phyloP scores from a whole-genome alignment of 2,113 vertebrate species.

The Melanerpes aurifrons region DNA sequence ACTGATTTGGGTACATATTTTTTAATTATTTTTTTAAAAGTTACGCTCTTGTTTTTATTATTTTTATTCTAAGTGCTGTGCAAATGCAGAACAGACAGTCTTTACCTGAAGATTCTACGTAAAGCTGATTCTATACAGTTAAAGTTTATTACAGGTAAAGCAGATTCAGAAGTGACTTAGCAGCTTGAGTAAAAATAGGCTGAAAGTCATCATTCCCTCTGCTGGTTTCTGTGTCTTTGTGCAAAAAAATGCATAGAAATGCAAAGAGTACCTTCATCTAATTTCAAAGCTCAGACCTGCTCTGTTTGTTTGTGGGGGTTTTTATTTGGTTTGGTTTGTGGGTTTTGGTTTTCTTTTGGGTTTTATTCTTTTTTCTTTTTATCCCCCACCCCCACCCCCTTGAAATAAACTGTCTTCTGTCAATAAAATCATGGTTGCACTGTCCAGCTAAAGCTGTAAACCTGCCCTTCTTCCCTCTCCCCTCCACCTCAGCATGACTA shows the following conservation, averaged over 20 bases:
- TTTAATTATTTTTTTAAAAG: neutral
- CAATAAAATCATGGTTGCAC: neutral
- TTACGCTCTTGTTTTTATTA: neutral
- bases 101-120: accelerated
- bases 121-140: neutral
- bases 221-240: neutral
- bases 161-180: neutral
- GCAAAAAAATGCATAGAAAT: constrained; percentile 15
- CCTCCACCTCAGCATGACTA: neutral
- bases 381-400: too few species aligned
- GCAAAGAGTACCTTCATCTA: neutral
- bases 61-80: neutral
- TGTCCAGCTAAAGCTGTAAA: neutral
- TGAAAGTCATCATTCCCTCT: neutral
- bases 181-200: neutral
- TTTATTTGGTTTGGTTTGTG: too few species aligned
- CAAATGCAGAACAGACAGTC: neutral
- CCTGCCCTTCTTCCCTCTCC: neutral
- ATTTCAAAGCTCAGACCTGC: neutral
- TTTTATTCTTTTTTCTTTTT: too few species aligned
- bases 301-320: too few species aligned
- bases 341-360: neutral
- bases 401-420: neutral
- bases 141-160: neutral
- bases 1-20: neutral